Evolutionary conservation across 2,888 invertebrate species (phyloP).

Genomic region (Ornithoptera priamus): DNA sequence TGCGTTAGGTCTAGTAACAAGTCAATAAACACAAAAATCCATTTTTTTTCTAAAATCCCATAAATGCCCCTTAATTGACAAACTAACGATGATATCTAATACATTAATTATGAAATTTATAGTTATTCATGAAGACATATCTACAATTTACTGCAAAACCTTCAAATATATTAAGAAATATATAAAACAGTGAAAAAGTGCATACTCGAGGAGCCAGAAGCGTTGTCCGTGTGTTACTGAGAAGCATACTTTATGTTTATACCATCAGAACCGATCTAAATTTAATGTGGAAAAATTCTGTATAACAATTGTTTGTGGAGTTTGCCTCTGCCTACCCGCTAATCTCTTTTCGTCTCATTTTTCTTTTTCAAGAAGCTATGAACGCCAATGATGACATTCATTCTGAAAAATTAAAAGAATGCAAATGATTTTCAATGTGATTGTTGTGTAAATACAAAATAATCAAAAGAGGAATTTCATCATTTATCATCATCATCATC

Average conservation of each 20-base stretch:
- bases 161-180: too few species aligned
- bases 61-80: too few species aligned
- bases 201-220: not conserved
- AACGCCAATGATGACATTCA: constrained; percentile 64
- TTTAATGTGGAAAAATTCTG: constrained; percentile 39
- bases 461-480: too few species aligned
- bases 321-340: constrained; percentile 33
- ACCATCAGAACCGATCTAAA: constrained; percentile 35
- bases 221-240: not conserved
- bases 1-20: too few species aligned
- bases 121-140: too few species aligned
- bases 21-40: too few species aligned
- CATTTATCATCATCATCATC: too few species aligned
- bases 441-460: too few species aligned
- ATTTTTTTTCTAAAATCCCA: too few species aligned
- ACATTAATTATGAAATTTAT: too few species aligned
- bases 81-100: too few species aligned
- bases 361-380: constrained; percentile 64
- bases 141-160: too few species aligned
- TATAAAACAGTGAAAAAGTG: not conserved
- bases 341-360: constrained; percentile 52
- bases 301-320: constrained; percentile 18
- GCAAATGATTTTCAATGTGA: not conserved
- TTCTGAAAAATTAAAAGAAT: constrained; percentile 53
- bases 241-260: constrained; percentile 27